phyloP scores from a whole-genome alignment of 1,140 invertebrate genomes.

The Anastrepha obliqua region DNA sequence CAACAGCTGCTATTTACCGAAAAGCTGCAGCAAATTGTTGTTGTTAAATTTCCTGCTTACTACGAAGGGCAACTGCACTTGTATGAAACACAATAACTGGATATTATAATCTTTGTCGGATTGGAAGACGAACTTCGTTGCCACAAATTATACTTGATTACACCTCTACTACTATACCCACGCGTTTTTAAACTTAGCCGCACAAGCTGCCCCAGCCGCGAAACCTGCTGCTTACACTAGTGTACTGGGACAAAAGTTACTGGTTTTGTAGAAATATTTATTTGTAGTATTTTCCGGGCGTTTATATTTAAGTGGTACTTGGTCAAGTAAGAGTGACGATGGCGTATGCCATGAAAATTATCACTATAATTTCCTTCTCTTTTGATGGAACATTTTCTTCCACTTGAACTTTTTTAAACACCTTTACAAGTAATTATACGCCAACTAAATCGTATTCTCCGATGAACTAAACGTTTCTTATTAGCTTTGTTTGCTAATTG shows the following conservation, averaged over 20 bases:
- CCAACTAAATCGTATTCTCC: too few species aligned
- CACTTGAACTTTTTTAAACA: too few species aligned
- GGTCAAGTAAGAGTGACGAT: too few species aligned
- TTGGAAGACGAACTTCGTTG: neutral
- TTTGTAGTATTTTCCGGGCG: neutral
- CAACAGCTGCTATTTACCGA: conserved; percentile 5
- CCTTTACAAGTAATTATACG: too few species aligned
- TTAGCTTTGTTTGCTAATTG: too few species aligned
- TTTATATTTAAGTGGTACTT: neutral
- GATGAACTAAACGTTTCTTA: too few species aligned
- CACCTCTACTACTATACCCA: neutral
- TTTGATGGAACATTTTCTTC: too few species aligned
- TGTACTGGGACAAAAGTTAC: neutral
- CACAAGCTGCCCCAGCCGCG: neutral
- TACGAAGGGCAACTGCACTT: neutral
- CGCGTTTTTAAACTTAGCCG: neutral
- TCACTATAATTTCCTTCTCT: too few species aligned
- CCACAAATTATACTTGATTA: neutral
- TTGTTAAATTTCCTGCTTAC: neutral
- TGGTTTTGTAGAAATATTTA: neutral
- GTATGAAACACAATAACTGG: neutral
- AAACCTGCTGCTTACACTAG: neutral
- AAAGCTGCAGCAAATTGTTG: neutral
- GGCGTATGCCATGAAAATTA: too few species aligned
- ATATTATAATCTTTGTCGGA: neutral